Conservation (phyloP, 1,140 invertebrate genomes). For the Nylanderia fulva region DNA sequence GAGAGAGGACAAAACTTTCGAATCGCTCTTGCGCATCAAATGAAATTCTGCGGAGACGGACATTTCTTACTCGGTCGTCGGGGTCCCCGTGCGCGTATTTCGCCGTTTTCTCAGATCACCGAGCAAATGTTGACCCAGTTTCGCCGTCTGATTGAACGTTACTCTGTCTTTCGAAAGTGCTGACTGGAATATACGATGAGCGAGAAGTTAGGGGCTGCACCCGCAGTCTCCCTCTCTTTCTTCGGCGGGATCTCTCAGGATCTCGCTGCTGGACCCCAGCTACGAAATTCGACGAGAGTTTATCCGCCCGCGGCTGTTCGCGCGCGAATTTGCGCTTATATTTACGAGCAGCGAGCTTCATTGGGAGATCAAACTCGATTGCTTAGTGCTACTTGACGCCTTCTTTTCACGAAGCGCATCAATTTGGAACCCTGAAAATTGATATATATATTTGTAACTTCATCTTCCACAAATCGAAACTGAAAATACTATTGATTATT, state of each 20-base stretch:
- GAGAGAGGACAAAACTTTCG: slow-evolving; percentile 56
- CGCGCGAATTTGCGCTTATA: slow-evolving; percentile 1
- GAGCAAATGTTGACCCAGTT: slow-evolving; percentile 73
- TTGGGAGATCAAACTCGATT: slow-evolving; percentile 4
- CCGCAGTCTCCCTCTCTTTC: slow-evolving; percentile 23
- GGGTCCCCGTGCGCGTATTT: slow-evolving; percentile 63
- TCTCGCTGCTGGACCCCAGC: slow-evolving; percentile 9
- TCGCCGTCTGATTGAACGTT: slow-evolving; percentile 69
- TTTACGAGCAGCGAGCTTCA: slow-evolving; percentile 11
- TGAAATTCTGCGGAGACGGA: slow-evolving; percentile 48
- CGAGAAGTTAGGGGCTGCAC: slow-evolving; percentile 58
- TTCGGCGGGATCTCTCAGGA: slow-evolving; percentile 27
- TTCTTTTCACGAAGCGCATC: not conserved
- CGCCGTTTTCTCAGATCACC: slow-evolving; percentile 73
- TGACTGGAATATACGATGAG: slow-evolving; percentile 73
- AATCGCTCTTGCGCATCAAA: slow-evolving; percentile 58
- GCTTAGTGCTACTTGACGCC: not conserved
- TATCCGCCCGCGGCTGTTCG: slow-evolving; percentile 19
- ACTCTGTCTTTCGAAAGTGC: slow-evolving; percentile 72
- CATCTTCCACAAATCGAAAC: not conserved
- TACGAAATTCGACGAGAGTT: slow-evolving; percentile 28
- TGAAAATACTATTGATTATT: not conserved
- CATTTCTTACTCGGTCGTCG: slow-evolving; percentile 53
- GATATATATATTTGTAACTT: not conserved
- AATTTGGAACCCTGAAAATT: not conserved